Base-by-base conservation (phyloP, 2,888 invertebrate genomes). In the Ariolimax columbianus region DNA sequence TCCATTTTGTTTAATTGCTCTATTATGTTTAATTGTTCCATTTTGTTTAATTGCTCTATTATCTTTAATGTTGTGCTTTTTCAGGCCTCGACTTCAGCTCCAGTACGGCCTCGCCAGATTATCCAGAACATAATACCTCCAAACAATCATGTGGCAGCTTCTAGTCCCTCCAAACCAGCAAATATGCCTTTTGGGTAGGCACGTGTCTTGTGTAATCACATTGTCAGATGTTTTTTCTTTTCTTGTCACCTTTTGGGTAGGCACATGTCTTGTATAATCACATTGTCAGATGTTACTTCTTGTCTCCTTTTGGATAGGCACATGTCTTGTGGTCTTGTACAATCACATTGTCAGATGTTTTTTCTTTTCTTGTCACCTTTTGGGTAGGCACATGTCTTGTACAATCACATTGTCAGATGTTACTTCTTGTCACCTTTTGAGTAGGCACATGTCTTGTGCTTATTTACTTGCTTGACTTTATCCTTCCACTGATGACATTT, bases 81-180 rank as follows among this genome's bases (percentile, higher is more conserved):
- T 17, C 86, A 91, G 91, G 90, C 90, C 17, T 78, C 87, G 1
- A 77, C 77, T 26, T 78, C 87, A 3, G 75, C 77, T 26, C 84
- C 84, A 80, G 87, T 90, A 30, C 88, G 88, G 73, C 90, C 90
- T 17, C 89, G 89, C 78, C 88, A 88, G 70, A 86, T 91, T 75
- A 79, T 88, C 23, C 87, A 88, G 36, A 70, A 70, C 47, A 33
- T 79, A 14, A 66, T 79, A 33, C 36, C 84, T 38, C 84, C 79
- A 36, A 89, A 87, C 75, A 78, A 87, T 14, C 90, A 91, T 47
- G 92, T 92, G 9, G 92, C 92, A 30, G 92, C 93, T 14, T 91
- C 92, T 80, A 93, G 93, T 89, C 93, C 93, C 11, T 91, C 92
- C 19, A 90, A 87, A 19, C 84, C 87, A 47, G 86, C 87, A 40